Evolutionary conservation across 1,140 invertebrate species (phyloP).

Genomic region (Drosophila paulistorum): DNA sequence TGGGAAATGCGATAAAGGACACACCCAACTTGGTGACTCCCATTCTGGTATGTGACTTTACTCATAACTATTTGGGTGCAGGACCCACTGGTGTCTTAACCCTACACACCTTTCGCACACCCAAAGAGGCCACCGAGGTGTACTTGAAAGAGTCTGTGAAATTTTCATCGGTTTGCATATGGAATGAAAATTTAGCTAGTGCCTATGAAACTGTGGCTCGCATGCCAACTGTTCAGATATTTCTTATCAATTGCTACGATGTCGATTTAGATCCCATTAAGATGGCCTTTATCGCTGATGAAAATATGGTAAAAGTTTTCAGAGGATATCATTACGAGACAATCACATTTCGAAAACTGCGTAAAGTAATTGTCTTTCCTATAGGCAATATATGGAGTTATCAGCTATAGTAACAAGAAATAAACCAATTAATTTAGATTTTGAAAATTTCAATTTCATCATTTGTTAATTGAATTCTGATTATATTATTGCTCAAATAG

Average conservation of each 20-base stretch:
- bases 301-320: conserved; percentile 34
- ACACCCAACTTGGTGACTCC: conserved; percentile 35
- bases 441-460: too few relatives aligned
- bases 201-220: conserved; percentile 66
- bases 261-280: conserved; percentile 46
- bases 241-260: conserved; percentile 67
- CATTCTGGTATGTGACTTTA: conserved; percentile 60
- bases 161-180: conserved; percentile 60
- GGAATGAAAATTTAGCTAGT: conserved; percentile 68
- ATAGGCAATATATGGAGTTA: conserved; percentile 56
- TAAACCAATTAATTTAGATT: not conserved
- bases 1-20: conserved; percentile 35
- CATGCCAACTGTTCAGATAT: conserved; percentile 23
- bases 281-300: not conserved
- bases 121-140: conserved; percentile 63
- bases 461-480: not conserved
- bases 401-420: not conserved
- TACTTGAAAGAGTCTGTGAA: conserved; percentile 50
- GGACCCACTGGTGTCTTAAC: conserved; percentile 65
- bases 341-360: conserved; percentile 34
- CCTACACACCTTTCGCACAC: conserved; percentile 73
- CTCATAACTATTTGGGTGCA: conserved; percentile 55
- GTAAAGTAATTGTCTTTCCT: conserved; percentile 68
- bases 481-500: not conserved
- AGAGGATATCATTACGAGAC: conserved; percentile 72